Evolutionary conservation across 2,797 vertebrate genomes (phyloP).

Genomic region (Cephalopachus bancanus): DNA sequence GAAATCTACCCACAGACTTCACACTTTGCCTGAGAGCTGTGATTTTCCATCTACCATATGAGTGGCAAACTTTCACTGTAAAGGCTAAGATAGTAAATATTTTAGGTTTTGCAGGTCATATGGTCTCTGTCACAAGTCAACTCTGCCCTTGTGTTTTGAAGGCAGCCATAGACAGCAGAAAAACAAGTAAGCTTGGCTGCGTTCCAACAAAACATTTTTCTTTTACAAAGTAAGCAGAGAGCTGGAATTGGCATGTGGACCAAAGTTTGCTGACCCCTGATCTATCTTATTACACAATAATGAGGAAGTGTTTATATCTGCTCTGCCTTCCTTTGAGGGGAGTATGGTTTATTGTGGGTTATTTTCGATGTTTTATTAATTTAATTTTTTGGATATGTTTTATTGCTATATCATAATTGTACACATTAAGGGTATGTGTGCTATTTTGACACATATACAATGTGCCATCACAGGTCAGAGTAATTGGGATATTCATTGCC

Average conservation of each 20-base stretch:
- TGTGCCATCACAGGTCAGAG: neutral
- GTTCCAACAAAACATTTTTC: neutral
- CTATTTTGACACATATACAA: neutral
- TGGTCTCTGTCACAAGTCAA: conserved; percentile 43
- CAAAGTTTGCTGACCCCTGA: neutral
- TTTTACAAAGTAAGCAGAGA: neutral
- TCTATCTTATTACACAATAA: neutral
- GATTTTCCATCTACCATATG: neutral
- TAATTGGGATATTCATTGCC: neutral
- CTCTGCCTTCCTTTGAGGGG: neutral
- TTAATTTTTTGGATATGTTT: neutral
- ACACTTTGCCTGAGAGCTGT: neutral
- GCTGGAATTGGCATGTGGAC: neutral
- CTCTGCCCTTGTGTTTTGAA: neutral
- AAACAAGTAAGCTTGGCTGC: neutral
- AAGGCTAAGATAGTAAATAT: neutral
- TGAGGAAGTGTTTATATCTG: neutral
- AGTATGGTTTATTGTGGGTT: neutral
- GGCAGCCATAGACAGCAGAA: neutral
- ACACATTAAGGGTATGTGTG: neutral
- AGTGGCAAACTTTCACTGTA: neutral
- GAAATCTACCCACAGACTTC: neutral
- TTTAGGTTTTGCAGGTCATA: conserved; percentile 6
- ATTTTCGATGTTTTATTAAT: no score
- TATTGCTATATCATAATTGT: neutral